These are phyloP conservation scores for Phodopus roborovskii DNA, from an alignment of 2,113 vertebrate genomes.

Conservation along the genomic window DNA sequence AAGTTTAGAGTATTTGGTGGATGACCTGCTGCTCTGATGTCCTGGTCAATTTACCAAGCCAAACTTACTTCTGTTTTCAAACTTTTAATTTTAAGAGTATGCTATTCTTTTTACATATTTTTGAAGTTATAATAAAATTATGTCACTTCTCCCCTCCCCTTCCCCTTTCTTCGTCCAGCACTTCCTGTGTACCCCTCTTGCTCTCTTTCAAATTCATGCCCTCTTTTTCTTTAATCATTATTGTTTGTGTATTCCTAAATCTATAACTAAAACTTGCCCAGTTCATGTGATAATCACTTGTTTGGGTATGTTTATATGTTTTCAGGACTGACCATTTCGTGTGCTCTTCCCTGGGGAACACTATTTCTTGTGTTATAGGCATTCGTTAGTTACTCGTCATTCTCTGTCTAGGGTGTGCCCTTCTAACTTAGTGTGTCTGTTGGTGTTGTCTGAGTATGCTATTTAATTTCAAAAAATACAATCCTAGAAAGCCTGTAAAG, in stretches of 20 bases:
- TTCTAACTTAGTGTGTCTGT: neutral
- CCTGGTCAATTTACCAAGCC: neutral
- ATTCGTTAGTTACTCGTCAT: neutral
- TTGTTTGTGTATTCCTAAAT: neutral
- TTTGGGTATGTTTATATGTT: neutral
- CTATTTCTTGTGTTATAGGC: neutral
- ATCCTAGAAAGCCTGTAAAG: neutral
- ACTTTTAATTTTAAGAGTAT: neutral
- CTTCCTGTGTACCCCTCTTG: neutral
- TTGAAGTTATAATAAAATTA: neutral
- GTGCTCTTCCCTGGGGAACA: neutral
- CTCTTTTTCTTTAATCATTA: neutral
- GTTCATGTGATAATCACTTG: neutral
- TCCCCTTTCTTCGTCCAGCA: neutral
- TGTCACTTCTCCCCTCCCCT: neutral
- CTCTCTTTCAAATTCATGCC: neutral
- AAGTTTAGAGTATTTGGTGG: neutral
- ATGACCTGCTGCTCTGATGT: neutral
- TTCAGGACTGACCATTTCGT: neutral
- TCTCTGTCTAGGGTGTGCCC: neutral
- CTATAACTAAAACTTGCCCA: neutral
- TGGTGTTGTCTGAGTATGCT: neutral
- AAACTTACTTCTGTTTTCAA: neutral
- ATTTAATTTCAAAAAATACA: neutral
- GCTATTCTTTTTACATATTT: neutral